A percentile compares a stretch with the other conserved stretches of the same genome.
phyloP scores from a whole-genome alignment of 2,888 invertebrate genomes.

The Drosophila antonietae region DNA sequence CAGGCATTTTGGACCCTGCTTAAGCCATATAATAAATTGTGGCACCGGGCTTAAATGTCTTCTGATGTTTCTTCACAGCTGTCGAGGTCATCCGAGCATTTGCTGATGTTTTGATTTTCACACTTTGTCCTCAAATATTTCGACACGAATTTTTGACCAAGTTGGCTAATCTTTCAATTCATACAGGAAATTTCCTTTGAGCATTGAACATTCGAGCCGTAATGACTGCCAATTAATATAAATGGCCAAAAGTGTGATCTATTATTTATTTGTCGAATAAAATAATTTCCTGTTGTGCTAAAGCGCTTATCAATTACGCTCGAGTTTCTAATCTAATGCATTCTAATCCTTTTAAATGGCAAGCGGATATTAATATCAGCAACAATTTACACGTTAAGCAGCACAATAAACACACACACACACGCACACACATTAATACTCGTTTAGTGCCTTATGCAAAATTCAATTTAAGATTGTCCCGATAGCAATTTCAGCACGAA shows the following conservation, averaged over 20 bases:
- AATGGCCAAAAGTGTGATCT: slow-evolving; percentile 36
- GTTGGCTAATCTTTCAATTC: slow-evolving; percentile 27
- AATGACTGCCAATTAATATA: slow-evolving; percentile 54
- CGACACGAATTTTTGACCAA: slow-evolving; percentile 7
- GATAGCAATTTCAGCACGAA: slow-evolving; percentile 9
- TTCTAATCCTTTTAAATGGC: slow-evolving; percentile 62
- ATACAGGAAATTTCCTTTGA: slow-evolving; percentile 1
- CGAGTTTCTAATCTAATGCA: slow-evolving; percentile 54
- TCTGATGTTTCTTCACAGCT: slow-evolving; percentile 27
- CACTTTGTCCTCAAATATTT: slow-evolving; percentile 48
- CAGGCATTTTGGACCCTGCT: slow-evolving; percentile 43
- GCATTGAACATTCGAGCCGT: slow-evolving; percentile 4
- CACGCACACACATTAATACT: slow-evolving; percentile 4
- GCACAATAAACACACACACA: slow-evolving; percentile 10
- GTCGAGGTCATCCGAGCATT: slow-evolving; percentile 27
- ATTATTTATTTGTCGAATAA: slow-evolving; percentile 51
- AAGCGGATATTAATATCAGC: slow-evolving; percentile 77
- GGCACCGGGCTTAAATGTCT: slow-evolving; percentile 42
- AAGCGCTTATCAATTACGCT: slow-evolving; percentile 61
- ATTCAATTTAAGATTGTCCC: slow-evolving; percentile 65
- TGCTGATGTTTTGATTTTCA: slow-evolving; percentile 49
- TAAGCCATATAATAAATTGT: slow-evolving; percentile 56
- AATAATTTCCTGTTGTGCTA: slow-evolving; percentile 67
- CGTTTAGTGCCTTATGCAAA: slow-evolving; percentile 49
- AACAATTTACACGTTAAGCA: slow-evolving; percentile 59